phyloP scores from a whole-genome alignment of 1,140 invertebrate genomes.

The Bathynomus jamesi region DNA sequence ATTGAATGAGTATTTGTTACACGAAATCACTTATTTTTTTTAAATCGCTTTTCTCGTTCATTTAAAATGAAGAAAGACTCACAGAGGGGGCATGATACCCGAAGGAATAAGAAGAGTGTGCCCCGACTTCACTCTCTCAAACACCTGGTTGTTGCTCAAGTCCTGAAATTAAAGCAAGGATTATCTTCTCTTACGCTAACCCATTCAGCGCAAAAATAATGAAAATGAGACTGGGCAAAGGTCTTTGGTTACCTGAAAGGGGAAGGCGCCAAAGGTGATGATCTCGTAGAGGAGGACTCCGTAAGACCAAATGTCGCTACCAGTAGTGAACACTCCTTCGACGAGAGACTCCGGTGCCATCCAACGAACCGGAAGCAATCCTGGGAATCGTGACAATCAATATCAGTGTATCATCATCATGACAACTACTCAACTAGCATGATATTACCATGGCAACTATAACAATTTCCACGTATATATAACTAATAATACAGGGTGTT shows the following conservation, averaged over 20 bases:
- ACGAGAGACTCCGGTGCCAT: slow-evolving; percentile 78
- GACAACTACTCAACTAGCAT: too few relatives aligned
- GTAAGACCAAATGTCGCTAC: slow-evolving; percentile 79
- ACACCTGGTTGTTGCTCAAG: slow-evolving; percentile 71
- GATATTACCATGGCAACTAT: too few relatives aligned
- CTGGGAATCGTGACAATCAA: too few relatives aligned
- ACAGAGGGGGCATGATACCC: slow-evolving; percentile 67
- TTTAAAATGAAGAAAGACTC: slow-evolving; percentile 46
- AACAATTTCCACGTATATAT: too few relatives aligned
- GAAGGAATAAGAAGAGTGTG: slow-evolving; percentile 61
- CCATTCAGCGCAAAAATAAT: not conserved
- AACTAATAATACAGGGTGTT: too few relatives aligned
- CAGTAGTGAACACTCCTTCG: slow-evolving; percentile 67
- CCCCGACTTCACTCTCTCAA: slow-evolving; percentile 67
- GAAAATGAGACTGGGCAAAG: not conserved
- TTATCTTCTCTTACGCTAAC: not conserved
- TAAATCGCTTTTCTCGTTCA: not conserved
- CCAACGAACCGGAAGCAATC: slow-evolving; percentile 86
- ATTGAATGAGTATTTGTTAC: not conserved
- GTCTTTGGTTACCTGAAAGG: slow-evolving; percentile 52
- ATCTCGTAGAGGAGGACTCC: slow-evolving; percentile 77
- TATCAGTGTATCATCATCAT: too few relatives aligned
- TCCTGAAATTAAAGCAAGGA: slow-evolving; percentile 42
- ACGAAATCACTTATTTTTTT: not conserved
- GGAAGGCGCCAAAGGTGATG: slow-evolving; percentile 77